Base-by-base conservation (phyloP, 1,140 invertebrate genomes). In the Drosophila pseudoananassae region DNA sequence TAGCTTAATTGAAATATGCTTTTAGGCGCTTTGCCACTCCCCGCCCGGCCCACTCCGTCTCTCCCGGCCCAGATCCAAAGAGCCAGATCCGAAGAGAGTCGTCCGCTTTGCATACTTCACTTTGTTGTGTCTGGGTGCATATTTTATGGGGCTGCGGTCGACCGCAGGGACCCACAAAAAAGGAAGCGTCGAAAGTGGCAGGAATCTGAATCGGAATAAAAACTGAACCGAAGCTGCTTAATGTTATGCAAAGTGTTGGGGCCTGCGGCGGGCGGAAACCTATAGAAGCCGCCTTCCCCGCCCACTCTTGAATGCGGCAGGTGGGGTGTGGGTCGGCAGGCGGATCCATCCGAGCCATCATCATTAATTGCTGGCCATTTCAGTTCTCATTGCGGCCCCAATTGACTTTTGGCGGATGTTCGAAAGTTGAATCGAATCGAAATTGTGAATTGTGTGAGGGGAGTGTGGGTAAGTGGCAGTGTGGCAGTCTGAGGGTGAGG, bases 1-100 rank as follows among this genome's bases (percentile, higher is more conserved):
- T 90, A 84, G 88, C 83, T 90, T 90, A 90, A 90, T 90, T 90
- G 88, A 90, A 90, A 90, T 88, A 90, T 90, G 88, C 83, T 90
- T 90, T 90, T 90, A 90, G 88, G 88, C 88, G 88, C 78, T 82
- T 87, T 78, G 68, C 76, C 80, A 46, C 71, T 17, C 69, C 58
- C 52, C 69, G 25, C 20, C 31, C 20, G 9, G 33, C 14, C 3
- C 58, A 10, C 14, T 6, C 40, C 10, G 0, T 23, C 46, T 31
- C 9, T 1, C 3, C 9, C 2, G n/a, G 14, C 14, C 38, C 38
- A 40, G n/a, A n/a, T 45, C 43, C n/a, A 40, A 20, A 20, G 20
- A 20, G 20, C 20, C 20, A 3, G 20, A 20, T 20, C 25, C 6
- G 25, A 27, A 27, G 25, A 27, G 25, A 43, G 27, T 59, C 46